A percentile compares a stretch with the other conserved stretches of the same genome.
phyloP scores from a whole-genome alignment of 1,140 invertebrate genomes.

The Portunus trituberculatus region DNA sequence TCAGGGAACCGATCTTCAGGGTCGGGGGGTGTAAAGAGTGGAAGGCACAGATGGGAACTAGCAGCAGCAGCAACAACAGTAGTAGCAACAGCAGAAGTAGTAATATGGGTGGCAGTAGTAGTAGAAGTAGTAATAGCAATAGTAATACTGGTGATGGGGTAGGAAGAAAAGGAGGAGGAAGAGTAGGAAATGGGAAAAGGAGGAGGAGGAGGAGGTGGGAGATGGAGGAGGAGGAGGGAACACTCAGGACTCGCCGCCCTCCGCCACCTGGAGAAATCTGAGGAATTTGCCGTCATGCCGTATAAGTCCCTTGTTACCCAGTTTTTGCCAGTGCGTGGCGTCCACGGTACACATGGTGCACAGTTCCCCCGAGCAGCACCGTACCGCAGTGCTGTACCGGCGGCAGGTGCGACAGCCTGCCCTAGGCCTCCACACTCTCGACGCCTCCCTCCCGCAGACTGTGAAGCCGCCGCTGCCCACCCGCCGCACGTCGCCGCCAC shows the following conservation, averaged over 20 bases:
- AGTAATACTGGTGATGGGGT: background rate
- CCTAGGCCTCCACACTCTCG: background rate
- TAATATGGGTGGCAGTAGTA: background rate
- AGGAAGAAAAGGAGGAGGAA: background rate
- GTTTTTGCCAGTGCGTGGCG: conserved; percentile 50
- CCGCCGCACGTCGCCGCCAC: conserved; percentile 37
- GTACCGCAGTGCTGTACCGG: conserved; percentile 1
- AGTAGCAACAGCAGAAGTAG: background rate
- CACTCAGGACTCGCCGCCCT: background rate
- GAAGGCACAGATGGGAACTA: background rate
- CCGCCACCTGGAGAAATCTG: conserved; percentile 57
- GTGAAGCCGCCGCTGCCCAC: background rate
- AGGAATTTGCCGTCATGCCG: conserved; percentile 55
- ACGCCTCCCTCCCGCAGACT: background rate
- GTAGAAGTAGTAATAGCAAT: background rate
- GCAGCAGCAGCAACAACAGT: background rate
- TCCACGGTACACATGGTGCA: conserved; percentile 48
- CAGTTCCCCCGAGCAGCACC: background rate
- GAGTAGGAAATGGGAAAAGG: background rate
- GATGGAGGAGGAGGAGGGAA: background rate
- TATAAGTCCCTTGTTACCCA: conserved; percentile 62
- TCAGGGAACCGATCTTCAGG: background rate
- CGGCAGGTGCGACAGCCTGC: background rate
- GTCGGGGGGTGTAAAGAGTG: background rate
- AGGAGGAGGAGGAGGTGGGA: too few relatives aligned